Evolutionary conservation across 2,888 invertebrate species (phyloP), one percentile per base, ranked within the genome.

Genomic region (Agonopterix arenella): DNA sequence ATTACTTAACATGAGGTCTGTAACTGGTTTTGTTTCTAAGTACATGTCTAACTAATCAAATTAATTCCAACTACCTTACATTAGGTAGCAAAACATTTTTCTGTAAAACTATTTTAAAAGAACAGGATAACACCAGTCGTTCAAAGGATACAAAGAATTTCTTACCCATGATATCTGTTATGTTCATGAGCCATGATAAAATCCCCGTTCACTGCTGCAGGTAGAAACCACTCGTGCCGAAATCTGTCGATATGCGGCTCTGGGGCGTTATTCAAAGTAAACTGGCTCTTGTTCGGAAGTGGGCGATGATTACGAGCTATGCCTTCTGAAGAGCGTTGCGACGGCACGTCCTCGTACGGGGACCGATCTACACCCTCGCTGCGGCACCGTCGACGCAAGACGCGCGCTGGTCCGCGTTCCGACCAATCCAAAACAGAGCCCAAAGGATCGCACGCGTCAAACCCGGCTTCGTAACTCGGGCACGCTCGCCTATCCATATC

Each of bases 331-430:
- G 73, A 83, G 53, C 77, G 75, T 53, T 68, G 70, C 46, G 80
- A 74, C 60, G 66, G 77, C 57, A 66, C 84, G 84, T 88, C 83
- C 75, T 89, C 89, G 65, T 82, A 89, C 46, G 89, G 86, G 58
- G 89, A 88, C 47, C 86, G 78, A 58, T 90, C 89, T 44, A 89
- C 70, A 47, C 89, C 88, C 63, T 90, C 89, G 64, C 89, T 90
- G 62, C 86, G 86, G 66, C 89, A 90, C 59, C 89, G 83, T 49
- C 89, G 84, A 59, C 89, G 81, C 61, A 85, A 61, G 55, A 88
- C 82, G 44, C 84, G 80, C 52, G 85, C 88, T 60, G 85, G 79
- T 55, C 74, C 77, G 49, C 80, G 72, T 53, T 74, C 74, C 51
- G 81, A 71, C 75, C 81, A 82, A 76, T 84, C 80, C 61, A 85